Base-by-base conservation (phyloP, 2,888 invertebrate species). In the Drosophila flavopinicola region DNA sequence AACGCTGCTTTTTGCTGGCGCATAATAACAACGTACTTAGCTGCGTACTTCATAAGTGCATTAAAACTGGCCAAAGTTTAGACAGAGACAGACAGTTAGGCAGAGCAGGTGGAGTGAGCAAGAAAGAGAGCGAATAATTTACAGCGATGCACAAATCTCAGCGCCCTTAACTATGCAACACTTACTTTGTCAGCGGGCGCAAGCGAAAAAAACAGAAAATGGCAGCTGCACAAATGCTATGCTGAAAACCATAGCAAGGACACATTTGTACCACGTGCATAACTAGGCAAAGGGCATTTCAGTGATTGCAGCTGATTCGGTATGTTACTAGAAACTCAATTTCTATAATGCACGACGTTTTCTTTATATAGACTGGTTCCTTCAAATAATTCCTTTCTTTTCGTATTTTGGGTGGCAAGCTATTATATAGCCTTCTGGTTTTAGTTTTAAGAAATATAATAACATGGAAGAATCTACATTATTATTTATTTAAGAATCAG, bases 151-250 rank as follows among this genome's bases (percentile, higher is more conserved):
- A 53, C 33, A 72, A 75, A 57, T 53, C 85, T 51, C 48, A 11
- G 56, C 63, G 57, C 60, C 75, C 49, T 59, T 51, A 69, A 64
- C 63, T 79, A 72, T 84, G 80, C 74, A 84, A 86, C 85, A 86
- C 85, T 78, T 78, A 74, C 60, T 86, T 70, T 73, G 61, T 60
- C 59, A 64, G 48, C 51, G 66, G 17, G 44, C 49, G 47, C 47
- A n/a, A 2, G 27, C 9, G 7, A 17, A 25, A 25, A 20, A 20
- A 17, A 69, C n/a, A n/a, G n/a, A 66, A 76, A 66, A 78, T 39
- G 48, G 53, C 49, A 67, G 42, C 51, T 52, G 63, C 56, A 52
- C 44, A 56, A 77, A 80, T 65, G 61, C 51, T 45, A 15, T 23
- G 35, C 30, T 38, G 7, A 63, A 59, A 74, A 61, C 56, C 60